Evolutionary conservation across 1,140 invertebrate species (phyloP).

Genomic region (Hermetia illucens): DNA sequence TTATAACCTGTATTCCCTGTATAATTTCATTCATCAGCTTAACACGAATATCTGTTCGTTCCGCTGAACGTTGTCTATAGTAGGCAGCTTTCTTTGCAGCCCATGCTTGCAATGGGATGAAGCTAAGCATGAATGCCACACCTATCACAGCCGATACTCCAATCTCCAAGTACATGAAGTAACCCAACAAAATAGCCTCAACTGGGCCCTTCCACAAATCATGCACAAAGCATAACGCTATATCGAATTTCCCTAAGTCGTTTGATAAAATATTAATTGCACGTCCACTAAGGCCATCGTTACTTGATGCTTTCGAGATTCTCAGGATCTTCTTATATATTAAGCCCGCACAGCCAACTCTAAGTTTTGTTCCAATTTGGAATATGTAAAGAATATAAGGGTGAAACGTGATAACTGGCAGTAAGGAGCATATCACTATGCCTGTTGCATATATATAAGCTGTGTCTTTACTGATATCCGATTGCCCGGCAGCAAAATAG

Average conservation of each 20-base stretch:
- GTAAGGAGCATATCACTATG: conserved; percentile 48
- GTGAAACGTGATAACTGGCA: conserved; percentile 55
- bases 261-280: conserved; percentile 82
- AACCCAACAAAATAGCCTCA: conserved; percentile 57
- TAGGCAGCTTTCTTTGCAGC: conserved; percentile 52
- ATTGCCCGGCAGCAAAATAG: conserved; percentile 43
- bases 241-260: conserved; percentile 59
- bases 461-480: conserved; percentile 30
- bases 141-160: conserved; percentile 60
- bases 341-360: conserved; percentile 62
- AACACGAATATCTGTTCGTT: conserved; percentile 66
- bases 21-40: conserved; percentile 75
- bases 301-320: conserved; percentile 50
- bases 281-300: conserved; percentile 65
- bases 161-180: conserved; percentile 60
- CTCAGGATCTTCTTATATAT: conserved; percentile 68
- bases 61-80: conserved; percentile 34
- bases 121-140: conserved; percentile 58
- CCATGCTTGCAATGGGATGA: conserved; percentile 71
- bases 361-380: conserved; percentile 56
- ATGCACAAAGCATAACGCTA: conserved; percentile 46
- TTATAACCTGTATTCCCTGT: conserved; percentile 63
- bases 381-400: conserved; percentile 62
- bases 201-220: conserved; percentile 60
- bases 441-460: conserved; percentile 55